Base-by-base conservation (phyloP, 2,797 vertebrate species). In the Epinephelus coioides region DNA sequence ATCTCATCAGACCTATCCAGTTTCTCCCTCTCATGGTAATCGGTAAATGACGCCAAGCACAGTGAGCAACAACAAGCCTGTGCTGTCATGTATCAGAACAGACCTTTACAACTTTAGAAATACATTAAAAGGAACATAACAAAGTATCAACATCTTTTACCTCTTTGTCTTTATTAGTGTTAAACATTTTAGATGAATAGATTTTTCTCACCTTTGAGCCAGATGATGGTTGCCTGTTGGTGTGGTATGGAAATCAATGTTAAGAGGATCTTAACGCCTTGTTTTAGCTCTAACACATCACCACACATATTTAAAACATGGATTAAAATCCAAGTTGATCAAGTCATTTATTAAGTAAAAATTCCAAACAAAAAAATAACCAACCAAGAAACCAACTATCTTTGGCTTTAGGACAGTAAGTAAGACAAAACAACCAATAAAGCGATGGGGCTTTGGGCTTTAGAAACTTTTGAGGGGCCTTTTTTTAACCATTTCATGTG, bases 1-100 rank as follows among this genome's bases (percentile, higher is more conserved):
- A 38, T 63, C 5, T 34, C 4, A 47, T 5, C 49, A 74, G 75
- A 19, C 44, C 8, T 44, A 21, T 69, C 69, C 18, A 40, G 44
- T 77, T 78, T 74, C 72, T 49, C 54, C 70, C 51, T 73, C 56
- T 25, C 40, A 11, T 78, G 66, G 61, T 21, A n/a, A 18, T 47
- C 27, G 0, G 73, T 75, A 71, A 83, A 72, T 71, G 2, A 80
- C 11, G 50, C 54, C 38, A 65, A 69, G 47, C 18, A 6, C 3
- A 14, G 7, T n/a, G 54, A 66, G 30, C 68, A 73, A 53, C 49
- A 57, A 64, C 0, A 46, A 62, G 30, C 78, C 34, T 23, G 23
- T 23, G 23, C 23, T 23, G 0, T 38, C 38, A 9, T 11, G 23
- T 43, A 49, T 71, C 21, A 21, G 27, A 71, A 23, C 38, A 40